Evolutionary conservation across 2,888 invertebrate species (phyloP).

Genomic region (Fissipunctia ypsillon): DNA sequence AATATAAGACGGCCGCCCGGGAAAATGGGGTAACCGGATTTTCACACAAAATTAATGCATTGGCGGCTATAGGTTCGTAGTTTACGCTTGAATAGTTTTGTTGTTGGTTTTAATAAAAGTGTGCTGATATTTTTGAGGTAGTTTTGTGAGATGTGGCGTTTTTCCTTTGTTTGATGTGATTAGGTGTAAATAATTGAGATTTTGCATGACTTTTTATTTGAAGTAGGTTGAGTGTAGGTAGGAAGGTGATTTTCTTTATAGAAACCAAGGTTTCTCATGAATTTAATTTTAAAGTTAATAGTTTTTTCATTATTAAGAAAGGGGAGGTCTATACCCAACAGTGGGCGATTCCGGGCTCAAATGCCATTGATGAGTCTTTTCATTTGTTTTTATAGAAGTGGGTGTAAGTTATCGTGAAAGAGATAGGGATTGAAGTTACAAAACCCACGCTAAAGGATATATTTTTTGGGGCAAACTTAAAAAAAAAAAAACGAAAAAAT

Average conservation of each 20-base stretch:
- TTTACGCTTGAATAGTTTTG: conserved; percentile 30
- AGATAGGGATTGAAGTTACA: neutral
- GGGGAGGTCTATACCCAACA: too few relatives aligned
- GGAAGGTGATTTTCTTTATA: neutral
- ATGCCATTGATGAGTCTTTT: too few relatives aligned
- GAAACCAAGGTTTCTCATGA: neutral
- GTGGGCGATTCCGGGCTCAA: too few relatives aligned
- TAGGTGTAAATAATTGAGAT: neutral
- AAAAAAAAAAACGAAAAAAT: neutral
- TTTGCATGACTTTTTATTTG: neutral
- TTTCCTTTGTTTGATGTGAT: too few relatives aligned
- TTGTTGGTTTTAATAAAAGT: conserved; percentile 24
- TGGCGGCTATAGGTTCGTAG: neutral
- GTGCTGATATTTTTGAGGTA: neutral
- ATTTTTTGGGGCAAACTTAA: fast-evolving
- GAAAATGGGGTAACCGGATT: conserved; percentile 50
- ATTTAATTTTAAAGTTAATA: neutral
- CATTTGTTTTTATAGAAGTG: neutral
- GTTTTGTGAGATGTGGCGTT: neutral
- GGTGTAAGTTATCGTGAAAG: neutral
- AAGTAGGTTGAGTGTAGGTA: neutral
- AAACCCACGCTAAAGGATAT: neutral
- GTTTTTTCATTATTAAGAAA: too few relatives aligned
- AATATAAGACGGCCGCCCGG: conserved; percentile 54
- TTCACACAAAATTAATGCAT: conserved; percentile 31